Evolutionary conservation across 2,888 invertebrate genomes (phyloP), one percentile per base, ranked within the genome.

Genomic region (Mesorhabditis spiculigera): DNA sequence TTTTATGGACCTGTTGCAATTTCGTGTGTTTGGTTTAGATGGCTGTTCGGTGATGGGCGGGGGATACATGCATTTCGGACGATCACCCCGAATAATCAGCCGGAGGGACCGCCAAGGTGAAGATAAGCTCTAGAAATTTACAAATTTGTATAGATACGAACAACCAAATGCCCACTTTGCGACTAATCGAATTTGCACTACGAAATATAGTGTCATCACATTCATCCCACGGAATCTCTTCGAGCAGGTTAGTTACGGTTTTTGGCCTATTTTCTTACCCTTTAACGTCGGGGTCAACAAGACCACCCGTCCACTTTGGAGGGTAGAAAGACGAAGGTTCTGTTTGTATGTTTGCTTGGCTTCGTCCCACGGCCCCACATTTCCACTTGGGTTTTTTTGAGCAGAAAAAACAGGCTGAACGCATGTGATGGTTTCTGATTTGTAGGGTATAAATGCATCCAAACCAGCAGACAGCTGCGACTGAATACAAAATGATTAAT

Each of bases 141-240:
- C 28, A 28, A 28, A 28, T 68, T 66, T 44, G 61, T 66, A 66
- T 5, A 65, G 79, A 66, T 80, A 76, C 65, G 74, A 74, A 16
- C 79, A 80, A 45, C 78, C 78, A 63, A 80, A 76, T 75, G 61
- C 78, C 62, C 67, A 73, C 65, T 91, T 91, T 86, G 90, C 92
- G 81, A 90, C 91, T 86, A 95, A 95, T 87, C 86, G 91, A 88
- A 91, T 95, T 86, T 90, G 93, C 87, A 95, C 95, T 87, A 94
- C 94, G 69, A 95, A 96, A 88, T 97, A 97, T 87, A 94, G 94
- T 43, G 86, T 93, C 72, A 89, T 95, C 78, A 94, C 93, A 81
- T 96, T 97, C 88, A 89, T 97, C 86, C 96, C 96, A 71, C 93
- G 95, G 88, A 96, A 96, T 88, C 89, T 97, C 74, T 90, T 95